Evolutionary conservation across 2,113 vertebrate genomes (phyloP).

Genomic region (Centropus unirufus): DNA sequence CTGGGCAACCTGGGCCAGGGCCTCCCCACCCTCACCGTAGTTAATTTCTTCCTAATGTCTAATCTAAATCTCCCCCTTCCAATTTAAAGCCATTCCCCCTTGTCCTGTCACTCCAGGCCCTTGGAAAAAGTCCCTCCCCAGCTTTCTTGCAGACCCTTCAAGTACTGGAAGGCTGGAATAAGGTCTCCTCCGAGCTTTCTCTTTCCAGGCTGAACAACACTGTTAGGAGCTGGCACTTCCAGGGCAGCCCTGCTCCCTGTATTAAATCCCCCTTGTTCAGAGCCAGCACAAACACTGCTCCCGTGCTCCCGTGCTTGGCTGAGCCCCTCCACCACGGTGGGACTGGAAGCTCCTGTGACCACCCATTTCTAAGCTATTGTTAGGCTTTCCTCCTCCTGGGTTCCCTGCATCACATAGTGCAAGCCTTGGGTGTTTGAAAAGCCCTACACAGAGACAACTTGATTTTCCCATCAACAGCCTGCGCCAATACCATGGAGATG

Average conservation of each 20-base stretch:
- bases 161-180: too few relatives aligned
- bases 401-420: accelerated
- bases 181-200: too few relatives aligned
- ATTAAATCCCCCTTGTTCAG: neutral
- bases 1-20: too few relatives aligned
- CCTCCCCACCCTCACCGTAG: too few relatives aligned
- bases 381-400: neutral
- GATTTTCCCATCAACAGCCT: neutral
- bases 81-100: too few relatives aligned
- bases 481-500: neutral
- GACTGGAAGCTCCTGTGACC: neutral
- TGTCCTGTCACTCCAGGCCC: too few relatives aligned
- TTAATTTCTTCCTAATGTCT: too few relatives aligned
- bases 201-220: too few relatives aligned
- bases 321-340: neutral
- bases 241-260: neutral
- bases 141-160: too few relatives aligned
- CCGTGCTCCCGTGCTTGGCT: neutral
- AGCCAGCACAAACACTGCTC: neutral
- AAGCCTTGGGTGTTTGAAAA: neutral
- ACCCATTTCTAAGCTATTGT: neutral
- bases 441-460: neutral
- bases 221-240: neutral
- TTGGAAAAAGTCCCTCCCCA: too few relatives aligned
- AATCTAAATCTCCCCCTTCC: too few relatives aligned